Conservation (phyloP, 2,797 vertebrate species). For the Hippopotamyrus pictus region DNA sequence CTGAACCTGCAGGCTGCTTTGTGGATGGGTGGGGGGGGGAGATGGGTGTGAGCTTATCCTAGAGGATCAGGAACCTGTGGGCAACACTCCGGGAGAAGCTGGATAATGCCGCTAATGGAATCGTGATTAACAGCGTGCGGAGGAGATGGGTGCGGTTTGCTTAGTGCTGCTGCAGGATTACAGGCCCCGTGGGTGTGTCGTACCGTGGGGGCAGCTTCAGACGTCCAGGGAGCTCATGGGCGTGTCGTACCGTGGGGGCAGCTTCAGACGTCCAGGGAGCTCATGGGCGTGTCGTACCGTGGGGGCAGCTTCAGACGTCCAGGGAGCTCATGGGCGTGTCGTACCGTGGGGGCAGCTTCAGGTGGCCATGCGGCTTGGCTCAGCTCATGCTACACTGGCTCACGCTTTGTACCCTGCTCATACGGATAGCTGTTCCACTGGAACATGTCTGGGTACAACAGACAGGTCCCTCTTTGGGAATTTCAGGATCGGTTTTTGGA, state of each 20-base stretch:
- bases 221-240: no score
- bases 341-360: background rate
- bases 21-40: background rate
- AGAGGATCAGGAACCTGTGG: background rate
- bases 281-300: no score
- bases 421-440: background rate
- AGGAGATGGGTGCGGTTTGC: background rate
- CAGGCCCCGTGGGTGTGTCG: background rate
- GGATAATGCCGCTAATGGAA: background rate
- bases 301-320: no score
- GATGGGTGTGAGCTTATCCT: background rate
- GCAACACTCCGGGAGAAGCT: background rate
- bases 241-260: no score
- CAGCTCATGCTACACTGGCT: background rate
- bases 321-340: accelerated
- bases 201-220: no score
- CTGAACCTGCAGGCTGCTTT: background rate
- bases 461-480: background rate
- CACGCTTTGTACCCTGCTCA: background rate
- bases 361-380: background rate
- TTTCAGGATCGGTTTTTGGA: background rate
- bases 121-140: background rate
- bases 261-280: background rate
- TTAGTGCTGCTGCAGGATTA: background rate
- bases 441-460: background rate